Conservation (phyloP, 2,113 vertebrate species). For the Etheostoma cragini region DNA sequence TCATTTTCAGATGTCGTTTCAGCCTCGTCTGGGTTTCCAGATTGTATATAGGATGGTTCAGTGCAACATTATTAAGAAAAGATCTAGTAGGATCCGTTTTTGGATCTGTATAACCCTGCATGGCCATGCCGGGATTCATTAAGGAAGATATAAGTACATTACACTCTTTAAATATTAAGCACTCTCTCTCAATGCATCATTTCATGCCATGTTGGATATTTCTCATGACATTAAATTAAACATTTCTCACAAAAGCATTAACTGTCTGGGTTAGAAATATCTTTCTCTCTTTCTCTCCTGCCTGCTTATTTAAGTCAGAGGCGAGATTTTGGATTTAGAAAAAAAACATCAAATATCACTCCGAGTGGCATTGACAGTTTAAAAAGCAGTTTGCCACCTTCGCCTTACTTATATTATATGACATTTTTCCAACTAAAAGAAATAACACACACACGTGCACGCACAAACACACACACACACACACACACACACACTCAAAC, state of each 20-base stretch:
- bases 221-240: conserved; percentile 67
- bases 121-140: conserved; percentile 51
- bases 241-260: conserved; percentile 60
- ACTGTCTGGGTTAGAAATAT: conserved; percentile 29
- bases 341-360: conserved; percentile 5
- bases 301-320: conserved; percentile 21
- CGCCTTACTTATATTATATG: conserved; percentile 3
- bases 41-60: no score
- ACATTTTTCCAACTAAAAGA: conserved; percentile 17
- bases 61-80: no score
- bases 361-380: neutral
- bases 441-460: neutral
- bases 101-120: no score
- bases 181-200: conserved; percentile 38
- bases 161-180: conserved; percentile 66
- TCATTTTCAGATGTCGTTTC: no score
- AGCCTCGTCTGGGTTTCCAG: no score
- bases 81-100: no score
- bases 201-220: conserved; percentile 59
- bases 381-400: neutral
- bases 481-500: no score
- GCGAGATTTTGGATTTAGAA: neutral
- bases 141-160: conserved; percentile 67
- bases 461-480: no score
- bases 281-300: neutral